A percentile compares a stretch with the other conserved stretches of the same genome.
Evolutionary conservation across 2,113 vertebrate genomes (phyloP).

Genomic region (Castor canadensis): DNA sequence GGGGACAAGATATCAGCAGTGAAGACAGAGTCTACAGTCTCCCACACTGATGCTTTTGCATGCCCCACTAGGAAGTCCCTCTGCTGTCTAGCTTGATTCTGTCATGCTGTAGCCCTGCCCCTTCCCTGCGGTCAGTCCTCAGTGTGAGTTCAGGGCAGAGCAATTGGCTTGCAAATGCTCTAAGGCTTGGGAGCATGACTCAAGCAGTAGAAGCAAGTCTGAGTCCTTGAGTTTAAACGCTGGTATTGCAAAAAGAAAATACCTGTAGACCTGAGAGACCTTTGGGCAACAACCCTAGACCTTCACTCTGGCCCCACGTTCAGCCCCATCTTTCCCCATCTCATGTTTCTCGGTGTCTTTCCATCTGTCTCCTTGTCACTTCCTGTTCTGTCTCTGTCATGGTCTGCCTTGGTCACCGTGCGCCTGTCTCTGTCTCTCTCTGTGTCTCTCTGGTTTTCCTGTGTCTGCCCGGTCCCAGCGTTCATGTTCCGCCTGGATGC

Average conservation of each 20-base stretch:
- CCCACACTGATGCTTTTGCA: neutral
- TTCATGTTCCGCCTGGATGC: conserved; percentile 95
- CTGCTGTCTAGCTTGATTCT: neutral
- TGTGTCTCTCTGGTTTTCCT: conserved; percentile 66
- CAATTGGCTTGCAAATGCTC: neutral
- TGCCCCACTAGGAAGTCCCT: neutral
- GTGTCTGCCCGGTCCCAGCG: conserved; percentile 81
- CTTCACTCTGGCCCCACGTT: neutral
- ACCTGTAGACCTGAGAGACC: neutral
- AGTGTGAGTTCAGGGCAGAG: neutral
- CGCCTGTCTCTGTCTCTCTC: conserved; percentile 37
- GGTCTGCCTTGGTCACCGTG: conserved; percentile 50
- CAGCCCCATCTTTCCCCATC: rapidly evolving
- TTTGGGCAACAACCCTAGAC: neutral
- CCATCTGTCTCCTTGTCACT: neutral
- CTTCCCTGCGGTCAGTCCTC: neutral
- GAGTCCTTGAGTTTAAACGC: no score
- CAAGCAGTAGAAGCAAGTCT: no score
- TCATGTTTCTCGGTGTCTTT: neutral
- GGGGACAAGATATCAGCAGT: neutral
- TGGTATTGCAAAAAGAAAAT: neutral
- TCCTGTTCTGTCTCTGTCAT: neutral
- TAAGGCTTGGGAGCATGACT: neutral
- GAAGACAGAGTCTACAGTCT: neutral
- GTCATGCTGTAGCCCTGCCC: no score